Evolutionary conservation across 2,888 invertebrate species (phyloP).

Genomic region (Melanotus villosus): DNA sequence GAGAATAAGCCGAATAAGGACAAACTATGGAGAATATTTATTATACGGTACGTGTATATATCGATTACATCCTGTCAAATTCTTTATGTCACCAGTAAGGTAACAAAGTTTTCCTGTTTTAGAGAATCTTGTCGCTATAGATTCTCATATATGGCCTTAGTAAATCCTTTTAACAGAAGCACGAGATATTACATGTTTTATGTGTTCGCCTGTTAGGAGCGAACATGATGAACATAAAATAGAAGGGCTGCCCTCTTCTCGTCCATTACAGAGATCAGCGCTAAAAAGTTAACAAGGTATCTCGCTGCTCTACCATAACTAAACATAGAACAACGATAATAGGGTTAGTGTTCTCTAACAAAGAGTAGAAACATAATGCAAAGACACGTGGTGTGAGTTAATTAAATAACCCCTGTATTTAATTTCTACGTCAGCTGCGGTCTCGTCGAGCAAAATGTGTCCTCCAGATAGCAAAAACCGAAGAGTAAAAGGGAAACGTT

Average conservation of each 20-base stretch:
- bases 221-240: slow-evolving; percentile 29
- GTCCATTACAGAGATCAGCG: slow-evolving; percentile 30
- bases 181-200: slow-evolving; percentile 24
- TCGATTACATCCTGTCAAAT: no score
- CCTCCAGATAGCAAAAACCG: background rate
- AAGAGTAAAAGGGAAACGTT: background rate
- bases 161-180: slow-evolving; percentile 14
- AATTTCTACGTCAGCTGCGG: slow-evolving; percentile 32
- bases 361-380: slow-evolving; percentile 30
- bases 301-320: slow-evolving; percentile 36
- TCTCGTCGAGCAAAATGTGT: slow-evolving; percentile 3
- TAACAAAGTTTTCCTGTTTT: no score
- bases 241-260: slow-evolving; percentile 18
- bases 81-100: no score
- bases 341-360: slow-evolving; percentile 27
- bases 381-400: slow-evolving; percentile 32
- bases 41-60: no score
- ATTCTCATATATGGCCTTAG: background rate
- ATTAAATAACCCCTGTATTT: slow-evolving; percentile 36
- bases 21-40: no score
- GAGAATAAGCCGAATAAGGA: no score
- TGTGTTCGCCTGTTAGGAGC: slow-evolving; percentile 12
- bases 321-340: slow-evolving; percentile 31
- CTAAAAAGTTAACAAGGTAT: slow-evolving; percentile 42
- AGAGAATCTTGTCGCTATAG: background rate